Evolutionary conservation across 2,797 vertebrate genomes (phyloP), one percentile per base, ranked within the genome.

Genomic region (Tadarida brasiliensis): DNA sequence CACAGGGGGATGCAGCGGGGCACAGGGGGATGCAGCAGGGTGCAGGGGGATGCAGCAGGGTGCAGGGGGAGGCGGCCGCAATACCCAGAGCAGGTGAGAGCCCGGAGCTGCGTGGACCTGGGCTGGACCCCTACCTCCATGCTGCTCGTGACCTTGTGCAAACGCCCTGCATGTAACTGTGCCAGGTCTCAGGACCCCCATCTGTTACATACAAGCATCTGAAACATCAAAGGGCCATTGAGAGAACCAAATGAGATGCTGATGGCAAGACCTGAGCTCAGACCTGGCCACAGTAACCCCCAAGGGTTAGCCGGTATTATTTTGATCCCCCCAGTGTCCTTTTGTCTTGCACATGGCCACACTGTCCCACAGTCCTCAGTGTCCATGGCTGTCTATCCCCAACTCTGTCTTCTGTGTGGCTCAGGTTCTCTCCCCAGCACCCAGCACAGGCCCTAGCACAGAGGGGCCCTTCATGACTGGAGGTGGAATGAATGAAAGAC

Each of bases 221-320:
- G 3, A 12, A 61, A 35, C 11, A 24, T 28, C 3, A 26, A 78
- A 81, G 39, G 49, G 20, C 44, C 81, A 2, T 7, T 2, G 59
- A 71, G 49, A 47, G 51, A 9, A 49, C 17, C 7, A 3, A 3
- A 7, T 0, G 5, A 5, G 35, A 19, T 0, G 39, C 17, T 2
- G 7, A 1, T 0, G 35, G 49, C 57, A 19, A 83, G 65, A 35
- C 26, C 51, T 63, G 11, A 35, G 70, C 56, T 63, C 56, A 16
- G 65, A 63, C 33, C 19, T 26, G 3, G 17, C 9, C 26, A 1
- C 0, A 0, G 14, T 16, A 16, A 19, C 15, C 16, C 22, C n/a
- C 16, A 2, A 7, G 3, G 0, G 54, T n/a, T 17, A 26, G 26
- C 33, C 0, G 1, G 11, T 9, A 28, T 4, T 56, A 6, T 39